phyloP scores from a whole-genome alignment of 2,888 invertebrate species.

The Busseola fusca region DNA sequence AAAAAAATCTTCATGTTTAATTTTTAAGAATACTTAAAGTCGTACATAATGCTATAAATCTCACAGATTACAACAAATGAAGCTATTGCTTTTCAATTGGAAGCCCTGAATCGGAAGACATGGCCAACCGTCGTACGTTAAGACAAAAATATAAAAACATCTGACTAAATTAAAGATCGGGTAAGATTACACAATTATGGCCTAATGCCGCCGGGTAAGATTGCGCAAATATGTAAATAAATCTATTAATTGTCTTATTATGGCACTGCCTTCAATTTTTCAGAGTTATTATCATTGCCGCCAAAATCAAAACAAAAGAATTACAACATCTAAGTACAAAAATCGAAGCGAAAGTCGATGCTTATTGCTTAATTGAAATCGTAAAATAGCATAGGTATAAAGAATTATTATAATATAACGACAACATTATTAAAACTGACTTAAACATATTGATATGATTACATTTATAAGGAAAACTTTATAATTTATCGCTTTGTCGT shows the following conservation, averaged over 20 bases:
- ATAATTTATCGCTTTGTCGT: conserved; percentile 52
- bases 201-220: neutral
- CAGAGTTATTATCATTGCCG: conserved; percentile 9
- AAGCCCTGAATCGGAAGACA: conserved; percentile 49
- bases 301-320: conserved; percentile 59
- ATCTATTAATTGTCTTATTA: neutral
- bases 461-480: conserved; percentile 71
- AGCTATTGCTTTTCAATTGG: conserved; percentile 49
- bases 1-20: neutral
- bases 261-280: conserved; percentile 12
- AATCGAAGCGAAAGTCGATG: conserved; percentile 77
- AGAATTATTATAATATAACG: conserved; percentile 58
- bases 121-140: conserved; percentile 6
- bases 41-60: neutral
- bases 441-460: conserved; percentile 82
- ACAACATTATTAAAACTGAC: conserved; percentile 65
- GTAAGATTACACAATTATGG: neutral
- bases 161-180: neutral
- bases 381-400: conserved; percentile 65
- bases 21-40: neutral
- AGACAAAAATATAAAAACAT: neutral
- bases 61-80: conserved; percentile 19
- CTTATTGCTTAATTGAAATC: conserved; percentile 76
- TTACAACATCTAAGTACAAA: conserved; percentile 71
- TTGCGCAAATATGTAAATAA: neutral